phyloP scores from a whole-genome alignment of 2,113 vertebrate genomes.

The Crotalus tigris region DNA sequence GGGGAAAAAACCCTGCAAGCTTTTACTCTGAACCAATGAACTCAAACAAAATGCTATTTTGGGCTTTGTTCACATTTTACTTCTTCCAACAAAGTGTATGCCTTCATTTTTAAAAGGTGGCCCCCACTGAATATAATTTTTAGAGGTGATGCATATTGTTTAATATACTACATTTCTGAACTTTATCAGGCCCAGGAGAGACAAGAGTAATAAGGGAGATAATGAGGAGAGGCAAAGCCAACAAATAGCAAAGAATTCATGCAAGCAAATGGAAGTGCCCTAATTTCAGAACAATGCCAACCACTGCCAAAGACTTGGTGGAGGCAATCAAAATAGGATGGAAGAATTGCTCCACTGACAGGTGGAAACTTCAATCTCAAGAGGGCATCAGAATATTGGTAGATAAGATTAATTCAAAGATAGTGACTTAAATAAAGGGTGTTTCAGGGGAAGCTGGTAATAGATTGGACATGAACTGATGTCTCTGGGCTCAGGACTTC shows the following conservation, averaged over 20 bases:
- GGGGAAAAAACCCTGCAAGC: background rate
- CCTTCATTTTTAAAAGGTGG: background rate
- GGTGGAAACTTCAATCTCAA: background rate
- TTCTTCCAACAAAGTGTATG: background rate
- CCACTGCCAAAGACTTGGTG: background rate
- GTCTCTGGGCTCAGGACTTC: too few relatives aligned
- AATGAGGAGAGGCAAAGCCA: background rate
- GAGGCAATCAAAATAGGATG: background rate
- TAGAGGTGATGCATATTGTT: background rate
- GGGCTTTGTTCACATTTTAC: conserved; percentile 10
- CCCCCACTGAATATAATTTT: background rate
- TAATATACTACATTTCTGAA: background rate
- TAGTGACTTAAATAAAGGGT: background rate
- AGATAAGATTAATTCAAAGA: background rate
- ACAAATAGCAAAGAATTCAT: background rate
- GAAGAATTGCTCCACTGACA: background rate
- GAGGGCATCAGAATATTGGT: background rate
- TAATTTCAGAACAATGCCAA: background rate
- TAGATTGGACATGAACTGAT: background rate
- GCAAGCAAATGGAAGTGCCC: background rate
- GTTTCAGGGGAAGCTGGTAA: background rate
- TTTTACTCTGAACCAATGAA: background rate
- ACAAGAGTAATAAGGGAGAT: background rate
- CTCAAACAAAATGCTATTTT: background rate
- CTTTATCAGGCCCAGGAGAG: background rate